Percentiles rank a stretch among this genome's conserved stretches.
Evolutionary conservation across 2,113 vertebrate genomes (phyloP).

Genomic region (Mirounga angustirostris): DNA sequence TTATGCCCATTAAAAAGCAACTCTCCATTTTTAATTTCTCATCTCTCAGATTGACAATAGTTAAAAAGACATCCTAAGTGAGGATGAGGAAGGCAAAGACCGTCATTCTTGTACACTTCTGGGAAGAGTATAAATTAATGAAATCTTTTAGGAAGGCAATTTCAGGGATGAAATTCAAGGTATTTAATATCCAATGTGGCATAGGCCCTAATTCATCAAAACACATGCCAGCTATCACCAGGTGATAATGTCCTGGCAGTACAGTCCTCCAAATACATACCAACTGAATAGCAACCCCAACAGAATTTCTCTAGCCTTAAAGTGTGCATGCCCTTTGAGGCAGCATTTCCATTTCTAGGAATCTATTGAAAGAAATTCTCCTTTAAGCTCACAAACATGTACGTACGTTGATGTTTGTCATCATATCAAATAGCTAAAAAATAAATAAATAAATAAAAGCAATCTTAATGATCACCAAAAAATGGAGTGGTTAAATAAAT

Average conservation of each 20-base stretch:
- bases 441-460: background rate
- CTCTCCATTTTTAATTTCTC: background rate
- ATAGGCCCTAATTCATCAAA: background rate
- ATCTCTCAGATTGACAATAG: background rate
- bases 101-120: background rate
- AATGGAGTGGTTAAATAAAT: background rate
- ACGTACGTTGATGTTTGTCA: background rate
- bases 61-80: background rate
- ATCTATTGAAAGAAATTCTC: background rate
- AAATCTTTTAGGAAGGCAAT: background rate
- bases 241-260: background rate
- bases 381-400: background rate
- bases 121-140: background rate
- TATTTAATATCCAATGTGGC: background rate
- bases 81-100: background rate
- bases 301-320: background rate
- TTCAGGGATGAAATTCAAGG: slow-evolving; percentile 5
- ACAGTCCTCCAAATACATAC: background rate
- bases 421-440: background rate
- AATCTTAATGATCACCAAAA: background rate
- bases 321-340: background rate
- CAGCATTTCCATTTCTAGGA: background rate
- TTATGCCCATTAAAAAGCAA: background rate
- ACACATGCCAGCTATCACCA: background rate
- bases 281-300: background rate